Evolutionary conservation across 2,113 vertebrate species (phyloP).

Genomic region (Gallinago jamesoni): DNA sequence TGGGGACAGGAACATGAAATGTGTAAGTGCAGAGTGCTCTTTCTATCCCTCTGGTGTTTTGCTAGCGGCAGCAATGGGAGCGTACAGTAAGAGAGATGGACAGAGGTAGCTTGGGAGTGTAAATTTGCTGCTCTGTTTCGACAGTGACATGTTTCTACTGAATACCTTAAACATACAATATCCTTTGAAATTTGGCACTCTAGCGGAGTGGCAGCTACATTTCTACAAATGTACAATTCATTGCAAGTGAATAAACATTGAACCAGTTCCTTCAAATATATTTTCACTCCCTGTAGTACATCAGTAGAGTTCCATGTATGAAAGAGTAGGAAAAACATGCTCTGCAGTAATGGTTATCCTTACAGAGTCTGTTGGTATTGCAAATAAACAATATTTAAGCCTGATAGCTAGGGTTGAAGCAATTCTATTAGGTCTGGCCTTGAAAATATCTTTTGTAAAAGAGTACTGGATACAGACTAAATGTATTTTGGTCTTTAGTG

Average conservation of each 20-base stretch:
- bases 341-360: accelerated
- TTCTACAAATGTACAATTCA: neutral
- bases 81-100: neutral
- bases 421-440: neutral
- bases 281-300: neutral
- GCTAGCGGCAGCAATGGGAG: neutral
- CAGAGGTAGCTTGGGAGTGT: neutral
- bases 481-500: neutral
- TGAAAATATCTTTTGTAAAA: neutral
- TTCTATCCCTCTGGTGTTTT: neutral
- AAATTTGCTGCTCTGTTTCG: neutral
- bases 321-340: neutral
- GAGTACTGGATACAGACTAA: neutral
- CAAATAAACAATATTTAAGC: neutral
- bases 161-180: neutral
- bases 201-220: neutral
- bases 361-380: neutral
- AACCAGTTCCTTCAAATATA: neutral
- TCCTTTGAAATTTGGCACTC: neutral
- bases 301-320: neutral
- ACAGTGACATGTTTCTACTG: neutral
- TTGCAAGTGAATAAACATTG: neutral
- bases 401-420: neutral
- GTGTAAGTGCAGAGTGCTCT: accelerated
- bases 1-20: neutral